Conservation (phyloP, 2,888 invertebrate genomes). For the Mycalesis mineus region DNA sequence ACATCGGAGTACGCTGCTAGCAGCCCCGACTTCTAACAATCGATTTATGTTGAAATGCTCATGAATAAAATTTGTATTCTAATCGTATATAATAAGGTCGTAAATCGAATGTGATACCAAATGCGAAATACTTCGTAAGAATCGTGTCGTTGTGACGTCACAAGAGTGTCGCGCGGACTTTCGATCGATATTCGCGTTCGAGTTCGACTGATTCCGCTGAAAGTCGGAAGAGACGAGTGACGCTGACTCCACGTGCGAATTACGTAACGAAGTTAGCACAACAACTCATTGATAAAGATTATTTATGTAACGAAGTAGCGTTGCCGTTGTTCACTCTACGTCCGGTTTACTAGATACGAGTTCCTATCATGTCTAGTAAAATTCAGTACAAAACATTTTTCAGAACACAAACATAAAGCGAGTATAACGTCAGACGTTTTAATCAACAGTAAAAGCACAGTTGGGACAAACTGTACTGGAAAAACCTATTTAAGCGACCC, state of each 20-base stretch:
- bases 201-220: constrained; percentile 50
- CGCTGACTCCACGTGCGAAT: constrained; percentile 65
- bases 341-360: too few relatives aligned
- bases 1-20: constrained; percentile 30
- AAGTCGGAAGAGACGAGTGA: constrained; percentile 51
- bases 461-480: too few relatives aligned
- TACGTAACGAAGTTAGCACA: constrained; percentile 62
- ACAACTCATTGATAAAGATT: constrained; percentile 71
- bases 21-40: constrained; percentile 27
- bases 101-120: constrained; percentile 2
- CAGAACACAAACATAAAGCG: too few relatives aligned
- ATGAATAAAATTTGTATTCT: constrained; percentile 25
- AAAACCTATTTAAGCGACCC: too few relatives aligned
- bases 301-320: constrained; percentile 49
- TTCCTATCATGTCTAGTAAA: too few relatives aligned
- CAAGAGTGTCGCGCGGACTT: constrained; percentile 56
- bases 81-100: constrained; percentile 6
- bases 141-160: constrained; percentile 59
- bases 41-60: constrained; percentile 17
- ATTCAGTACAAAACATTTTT: too few relatives aligned
- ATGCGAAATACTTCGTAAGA: constrained; percentile 23
- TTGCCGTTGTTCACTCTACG: constrained; percentile 29
- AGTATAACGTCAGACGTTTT: too few relatives aligned
- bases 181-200: constrained; percentile 57
- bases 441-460: too few relatives aligned